Percentiles rank a stretch among this genome's conserved stretches.
phyloP scores from a whole-genome alignment of 2,888 invertebrate genomes.

The Mechanitis mazaeus region DNA sequence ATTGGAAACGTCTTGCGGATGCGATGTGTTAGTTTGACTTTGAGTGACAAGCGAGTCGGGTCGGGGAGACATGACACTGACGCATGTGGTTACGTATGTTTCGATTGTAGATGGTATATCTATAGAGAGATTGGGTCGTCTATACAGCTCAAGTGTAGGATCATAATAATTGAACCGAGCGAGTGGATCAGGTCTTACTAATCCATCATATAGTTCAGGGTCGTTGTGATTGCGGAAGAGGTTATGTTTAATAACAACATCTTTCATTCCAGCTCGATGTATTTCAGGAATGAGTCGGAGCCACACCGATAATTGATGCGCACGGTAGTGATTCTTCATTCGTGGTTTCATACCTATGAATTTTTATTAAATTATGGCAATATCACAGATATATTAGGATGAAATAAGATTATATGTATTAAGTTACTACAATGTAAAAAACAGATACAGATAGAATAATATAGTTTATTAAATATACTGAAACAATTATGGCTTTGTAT shows the following conservation, averaged over 20 bases:
- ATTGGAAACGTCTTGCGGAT: conserved; percentile 86
- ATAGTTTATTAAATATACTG: neutral
- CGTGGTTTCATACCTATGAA: conserved; percentile 90
- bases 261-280: conserved; percentile 92
- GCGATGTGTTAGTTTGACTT: conserved; percentile 77
- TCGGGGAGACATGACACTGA: conserved; percentile 83
- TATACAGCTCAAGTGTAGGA: conserved; percentile 78
- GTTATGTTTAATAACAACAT: conserved; percentile 91
- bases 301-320: conserved; percentile 98
- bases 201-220: conserved; percentile 91
- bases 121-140: conserved; percentile 77
- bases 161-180: conserved; percentile 81
- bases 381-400: neutral
- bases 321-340: conserved; percentile 95
- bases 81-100: conserved; percentile 82
- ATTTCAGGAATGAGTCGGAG: conserved; percentile 94
- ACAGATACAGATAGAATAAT: too few species aligned
- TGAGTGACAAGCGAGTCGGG: conserved; percentile 75
- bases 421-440: too few species aligned
- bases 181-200: conserved; percentile 89
- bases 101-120: conserved; percentile 75
- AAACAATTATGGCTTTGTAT: neutral
- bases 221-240: conserved; percentile 94
- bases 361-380: neutral
- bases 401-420: too few species aligned